phyloP scores from a whole-genome alignment of 1,140 invertebrate species.

The Eciton burchellii region DNA sequence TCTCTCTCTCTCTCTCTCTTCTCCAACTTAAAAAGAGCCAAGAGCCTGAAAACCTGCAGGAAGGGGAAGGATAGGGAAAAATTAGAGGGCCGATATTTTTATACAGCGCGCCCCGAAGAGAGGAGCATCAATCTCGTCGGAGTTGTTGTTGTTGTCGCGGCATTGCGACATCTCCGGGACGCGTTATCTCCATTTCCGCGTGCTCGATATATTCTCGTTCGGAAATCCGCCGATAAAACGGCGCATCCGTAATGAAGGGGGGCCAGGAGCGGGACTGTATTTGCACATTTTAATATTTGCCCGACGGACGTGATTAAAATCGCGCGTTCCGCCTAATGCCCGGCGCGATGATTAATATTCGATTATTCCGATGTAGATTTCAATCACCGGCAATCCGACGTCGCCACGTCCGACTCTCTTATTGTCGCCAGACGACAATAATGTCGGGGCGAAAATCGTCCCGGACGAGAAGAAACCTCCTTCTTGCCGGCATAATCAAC shows the following conservation, averaged over 20 bases:
- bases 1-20: no score
- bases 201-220: slow-evolving; percentile 44
- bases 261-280: neutral
- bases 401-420: neutral
- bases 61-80: neutral
- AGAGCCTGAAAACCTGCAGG: neutral
- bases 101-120: no score
- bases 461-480: slow-evolving; percentile 24
- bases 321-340: slow-evolving; percentile 21
- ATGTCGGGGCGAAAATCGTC: slow-evolving; percentile 18
- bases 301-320: slow-evolving; percentile 33
- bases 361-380: slow-evolving; percentile 48
- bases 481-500: slow-evolving; percentile 40
- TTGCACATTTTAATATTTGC: slow-evolving; percentile 62
- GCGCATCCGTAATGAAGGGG: slow-evolving; percentile 34
- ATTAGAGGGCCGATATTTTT: neutral
- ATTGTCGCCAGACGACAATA: neutral
- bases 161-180: slow-evolving; percentile 29
- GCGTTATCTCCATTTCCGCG: slow-evolving; percentile 33
- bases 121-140: neutral
- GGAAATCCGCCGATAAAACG: slow-evolving; percentile 38
- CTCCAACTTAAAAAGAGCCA: neutral
- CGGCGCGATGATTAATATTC: slow-evolving; percentile 37
- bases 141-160: neutral
- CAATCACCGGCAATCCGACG: slow-evolving; percentile 31